Conservation (phyloP, 2,888 invertebrate genomes). For the Mycalesis mineus region DNA sequence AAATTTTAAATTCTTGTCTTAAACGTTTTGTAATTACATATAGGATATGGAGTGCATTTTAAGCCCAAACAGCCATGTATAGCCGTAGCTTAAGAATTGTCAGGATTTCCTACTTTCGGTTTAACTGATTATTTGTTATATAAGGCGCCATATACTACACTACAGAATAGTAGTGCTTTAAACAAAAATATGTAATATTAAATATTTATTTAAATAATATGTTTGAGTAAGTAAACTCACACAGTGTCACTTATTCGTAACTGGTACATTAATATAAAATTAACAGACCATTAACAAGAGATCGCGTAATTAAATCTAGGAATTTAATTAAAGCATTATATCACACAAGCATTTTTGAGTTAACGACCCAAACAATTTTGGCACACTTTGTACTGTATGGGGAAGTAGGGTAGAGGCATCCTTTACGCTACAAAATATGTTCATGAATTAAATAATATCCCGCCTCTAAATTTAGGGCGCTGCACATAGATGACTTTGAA, state of each 20-base stretch:
- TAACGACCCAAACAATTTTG: conserved; percentile 28
- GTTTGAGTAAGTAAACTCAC: not conserved
- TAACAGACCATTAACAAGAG: conserved; percentile 19
- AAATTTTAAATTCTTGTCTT: not conserved
- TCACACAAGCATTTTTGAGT: conserved; percentile 25
- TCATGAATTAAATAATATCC: conserved; percentile 28
- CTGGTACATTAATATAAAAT: conserved; percentile 7
- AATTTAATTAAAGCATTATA: conserved; percentile 28
- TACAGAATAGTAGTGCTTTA: too few relatives aligned
- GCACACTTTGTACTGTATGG: conserved; percentile 26
- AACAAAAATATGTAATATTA: too few relatives aligned
- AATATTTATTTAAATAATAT: not conserved
- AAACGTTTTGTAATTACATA: not conserved
- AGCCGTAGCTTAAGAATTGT: not conserved
- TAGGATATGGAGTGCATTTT: too few relatives aligned
- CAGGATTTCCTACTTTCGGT: not conserved
- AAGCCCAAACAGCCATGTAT: not conserved
- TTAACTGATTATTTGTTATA: not conserved
- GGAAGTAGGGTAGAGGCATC: conserved; percentile 25
- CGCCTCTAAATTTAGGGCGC: conserved; percentile 20
- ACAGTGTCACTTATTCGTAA: not conserved
- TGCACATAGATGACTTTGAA: not conserved
- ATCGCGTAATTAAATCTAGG: conserved; percentile 25
- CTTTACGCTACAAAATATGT: conserved; percentile 26
- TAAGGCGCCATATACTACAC: not conserved